These are phyloP conservation scores for Condylostylus longicornis DNA, from an alignment of 1,140 invertebrate genomes.

Conservation along the genomic window DNA sequence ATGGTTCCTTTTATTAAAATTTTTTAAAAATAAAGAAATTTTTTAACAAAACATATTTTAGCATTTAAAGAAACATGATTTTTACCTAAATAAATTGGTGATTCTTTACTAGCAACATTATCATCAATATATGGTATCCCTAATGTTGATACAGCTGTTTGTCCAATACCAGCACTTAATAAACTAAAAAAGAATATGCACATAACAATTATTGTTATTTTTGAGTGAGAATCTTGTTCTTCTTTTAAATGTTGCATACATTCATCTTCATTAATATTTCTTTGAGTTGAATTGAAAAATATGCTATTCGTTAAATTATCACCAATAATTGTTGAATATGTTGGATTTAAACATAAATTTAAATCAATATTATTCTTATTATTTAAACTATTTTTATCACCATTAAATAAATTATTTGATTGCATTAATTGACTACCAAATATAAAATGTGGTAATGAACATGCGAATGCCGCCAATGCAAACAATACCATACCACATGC, in stretches of 20 bases:
- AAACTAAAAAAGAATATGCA: slow-evolving; percentile 76
- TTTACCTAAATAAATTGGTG: slow-evolving; percentile 84
- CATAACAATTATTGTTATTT: slow-evolving; percentile 61
- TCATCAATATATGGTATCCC: slow-evolving; percentile 90
- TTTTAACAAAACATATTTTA: background rate
- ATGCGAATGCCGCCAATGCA: slow-evolving; percentile 71
- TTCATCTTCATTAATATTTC: too few species aligned
- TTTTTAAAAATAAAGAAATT: too few species aligned
- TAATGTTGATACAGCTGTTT: slow-evolving; percentile 83
- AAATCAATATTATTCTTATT: too few species aligned
- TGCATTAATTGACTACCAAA: slow-evolving; percentile 52
- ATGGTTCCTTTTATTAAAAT: too few species aligned
- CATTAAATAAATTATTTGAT: slow-evolving; percentile 17
- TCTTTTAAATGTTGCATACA: slow-evolving; percentile 41
- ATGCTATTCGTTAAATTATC: too few species aligned
- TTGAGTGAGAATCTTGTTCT: slow-evolving; percentile 50
- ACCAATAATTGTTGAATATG: too few species aligned
- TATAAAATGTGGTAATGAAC: slow-evolving; percentile 68
- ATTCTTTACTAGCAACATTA: slow-evolving; percentile 80
- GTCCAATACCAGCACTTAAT: slow-evolving; percentile 79
- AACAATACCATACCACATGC: slow-evolving; percentile 85
- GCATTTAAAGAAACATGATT: slow-evolving; percentile 1
- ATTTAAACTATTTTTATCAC: background rate
- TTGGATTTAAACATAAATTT: too few species aligned
- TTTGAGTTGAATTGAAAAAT: too few species aligned